Base-by-base conservation (phyloP, 2,888 invertebrate species). In the Empis stercorea region DNA sequence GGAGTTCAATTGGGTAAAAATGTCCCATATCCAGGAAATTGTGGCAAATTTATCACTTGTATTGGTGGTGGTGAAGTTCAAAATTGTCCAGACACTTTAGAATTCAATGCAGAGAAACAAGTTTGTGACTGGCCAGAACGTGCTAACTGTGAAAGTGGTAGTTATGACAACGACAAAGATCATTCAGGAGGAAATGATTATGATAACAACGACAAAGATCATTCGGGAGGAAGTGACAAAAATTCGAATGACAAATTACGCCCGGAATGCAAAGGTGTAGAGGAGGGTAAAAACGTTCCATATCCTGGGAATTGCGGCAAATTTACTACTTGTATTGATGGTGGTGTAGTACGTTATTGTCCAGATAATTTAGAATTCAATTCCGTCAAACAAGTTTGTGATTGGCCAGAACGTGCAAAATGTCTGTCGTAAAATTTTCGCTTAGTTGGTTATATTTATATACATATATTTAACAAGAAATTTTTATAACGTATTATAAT, bases 31-130 rank as follows among this genome's bases (percentile, higher is more conserved):
- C 52, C 55, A 16, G 58, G 57, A 10, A 58, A 55, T 4, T 64
- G 64, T 38, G 49, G 47, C 2, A 58, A 57, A 10, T 64, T 58
- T 30, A 57, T 59, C 15, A 51, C 61, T 5, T 64, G 64, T 30
- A 51, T 56, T 5, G 47, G 57, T 27, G 63, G 61, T 54, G 3
- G 53, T 49, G 32, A 47, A 11, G 54, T 56, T 4, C 39, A 55
- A 17, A 13, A 11, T 3, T 65, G 64, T 20, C 59, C 62, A 3
- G 48, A 52, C 4, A 37, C 39, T 6, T 57, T 55, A 43, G 55
- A 57, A 15, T 65, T 63, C 27, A 62, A 54, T 44, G 54, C 51
- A 2, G 20, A 44, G 1, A 42, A 51, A 2, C 47, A 57, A 36
- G 43, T 54, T n/a, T 64, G 64, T 36, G 59, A 60, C 5, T 51